These are phyloP conservation scores for Mesoligia furuncula DNA, from an alignment of 2,888 invertebrate species.

Conservation along the genomic window DNA sequence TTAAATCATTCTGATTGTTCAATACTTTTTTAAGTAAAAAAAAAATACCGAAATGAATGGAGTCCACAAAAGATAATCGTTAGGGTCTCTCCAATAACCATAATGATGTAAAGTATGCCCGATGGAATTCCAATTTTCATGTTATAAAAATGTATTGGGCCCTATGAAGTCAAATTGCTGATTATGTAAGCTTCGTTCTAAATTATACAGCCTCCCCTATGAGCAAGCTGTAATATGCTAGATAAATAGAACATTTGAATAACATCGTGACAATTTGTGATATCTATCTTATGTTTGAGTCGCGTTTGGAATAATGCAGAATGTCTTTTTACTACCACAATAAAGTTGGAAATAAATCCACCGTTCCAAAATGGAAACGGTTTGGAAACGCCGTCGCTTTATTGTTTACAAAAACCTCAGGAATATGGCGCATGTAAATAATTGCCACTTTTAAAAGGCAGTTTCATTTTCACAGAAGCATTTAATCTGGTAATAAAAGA, in stretches of 20 bases:
- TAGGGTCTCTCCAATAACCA: conserved; percentile 16
- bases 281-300: conserved; percentile 9
- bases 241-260: conserved; percentile 1
- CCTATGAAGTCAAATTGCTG: conserved; percentile 33
- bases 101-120: conserved; percentile 27
- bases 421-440: conserved; percentile 17
- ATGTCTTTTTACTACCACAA: background rate
- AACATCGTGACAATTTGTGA: conserved; percentile 11
- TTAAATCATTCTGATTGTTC: conserved; percentile 39
- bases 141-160: conserved; percentile 23
- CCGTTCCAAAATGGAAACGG: conserved; percentile 7
- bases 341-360: conserved; percentile 13
- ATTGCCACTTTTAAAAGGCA: conserved; percentile 26
- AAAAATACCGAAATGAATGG: background rate
- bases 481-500: conserved; percentile 25
- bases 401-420: conserved; percentile 10
- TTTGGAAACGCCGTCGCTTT: background rate
- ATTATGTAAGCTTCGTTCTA: conserved; percentile 35
- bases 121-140: conserved; percentile 30
- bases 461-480: conserved; percentile 34
- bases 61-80: conserved; percentile 14
- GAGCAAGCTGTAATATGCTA: conserved; percentile 14
- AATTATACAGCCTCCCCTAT: background rate
- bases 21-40: conserved; percentile 30
- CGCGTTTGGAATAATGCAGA: conserved; percentile 6